Base-by-base conservation (phyloP, 2,888 invertebrate species). In the Zele albiditarsus region DNA sequence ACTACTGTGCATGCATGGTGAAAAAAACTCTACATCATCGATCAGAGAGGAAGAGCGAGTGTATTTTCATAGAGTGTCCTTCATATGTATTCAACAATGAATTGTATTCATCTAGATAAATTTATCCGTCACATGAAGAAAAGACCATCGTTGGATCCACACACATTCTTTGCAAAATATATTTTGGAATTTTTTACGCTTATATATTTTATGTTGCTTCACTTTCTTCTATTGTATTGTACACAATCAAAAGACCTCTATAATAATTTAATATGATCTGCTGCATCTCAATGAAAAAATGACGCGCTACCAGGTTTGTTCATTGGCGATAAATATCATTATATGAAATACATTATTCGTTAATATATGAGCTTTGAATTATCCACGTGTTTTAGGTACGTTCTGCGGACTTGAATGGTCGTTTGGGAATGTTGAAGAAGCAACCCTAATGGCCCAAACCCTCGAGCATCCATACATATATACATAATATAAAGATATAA, bases 381-480 rank as follows among this genome's bases (percentile, higher is more conserved):
- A 70, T 62, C 53, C 71, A 46, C 49, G 46, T 60, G 31, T 62
- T 71, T 62, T 16, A 20, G n/a, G 53, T 53, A 38, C 38, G 53
- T 10, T 46, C n/a, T 4, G 20, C 25, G 46, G n/a, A 49, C 23
- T 4, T 4, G n/a, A 28, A 68, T 49, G 68, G 27, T 14, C 16
- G 53, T 31, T 27, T 10, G 49, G 46, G 60, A 28, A 68, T 68
- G n/a, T 6, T 74, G 31, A 25, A 46, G 58, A 23, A 73, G 74
- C 58, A 25, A 74, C 71, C 72, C 75, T 78, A 78, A 79, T 71
- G 77, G 75, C 68, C n/a, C 67, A 38, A 68, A 70, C 49, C 65
- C 57, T 66, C 66, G 23, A 70, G 28, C 8, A 38, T 23, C 14
- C 38, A 60, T 4, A 28, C 25, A 5, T 60, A 31, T 27, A 16